Percentiles rank a stretch among this genome's conserved stretches.
Evolutionary conservation across 2,888 invertebrate genomes (phyloP).

Genomic region (Cyrtodaria siliqua): DNA sequence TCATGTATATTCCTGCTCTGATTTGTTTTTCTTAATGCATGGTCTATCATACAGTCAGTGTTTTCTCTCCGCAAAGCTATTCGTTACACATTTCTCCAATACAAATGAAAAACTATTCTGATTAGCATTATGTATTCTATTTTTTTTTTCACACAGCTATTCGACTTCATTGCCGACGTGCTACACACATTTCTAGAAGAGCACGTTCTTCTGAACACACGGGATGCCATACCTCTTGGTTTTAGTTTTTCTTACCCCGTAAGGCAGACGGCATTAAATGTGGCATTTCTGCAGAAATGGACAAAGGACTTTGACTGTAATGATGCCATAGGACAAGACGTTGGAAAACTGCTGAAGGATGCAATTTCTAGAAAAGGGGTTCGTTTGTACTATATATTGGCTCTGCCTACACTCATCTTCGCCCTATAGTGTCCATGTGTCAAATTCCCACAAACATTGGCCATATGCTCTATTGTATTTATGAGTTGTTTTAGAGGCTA

Average conservation of each 20-base stretch:
- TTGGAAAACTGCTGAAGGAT: conserved; percentile 7
- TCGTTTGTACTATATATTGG: too few species aligned
- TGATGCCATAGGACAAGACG: conserved; percentile 11
- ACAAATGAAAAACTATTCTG: background rate
- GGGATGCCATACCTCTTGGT: background rate
- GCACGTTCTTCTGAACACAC: background rate
- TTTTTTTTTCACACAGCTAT: conserved; percentile 1
- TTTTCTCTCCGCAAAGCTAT: background rate
- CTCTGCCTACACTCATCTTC: too few species aligned
- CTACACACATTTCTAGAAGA: background rate
- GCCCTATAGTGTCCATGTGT: too few species aligned
- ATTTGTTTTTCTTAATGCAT: background rate
- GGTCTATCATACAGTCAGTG: background rate
- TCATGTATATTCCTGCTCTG: too few species aligned
- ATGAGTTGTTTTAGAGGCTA: too few species aligned
- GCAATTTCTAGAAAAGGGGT: conserved; percentile 2
- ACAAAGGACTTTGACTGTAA: conserved; percentile 7
- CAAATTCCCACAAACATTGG: too few species aligned
- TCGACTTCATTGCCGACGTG: conserved; percentile 12
- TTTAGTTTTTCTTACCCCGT: conserved; percentile 16
- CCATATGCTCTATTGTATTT: too few species aligned
- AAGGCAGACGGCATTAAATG: background rate
- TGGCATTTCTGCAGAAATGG: conserved; percentile 6
- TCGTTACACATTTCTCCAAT: background rate
- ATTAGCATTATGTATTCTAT: background rate